These are phyloP conservation scores for Hemistola chrysoprasaria DNA, from an alignment of 2,888 invertebrate genomes.

Conservation along the genomic window DNA sequence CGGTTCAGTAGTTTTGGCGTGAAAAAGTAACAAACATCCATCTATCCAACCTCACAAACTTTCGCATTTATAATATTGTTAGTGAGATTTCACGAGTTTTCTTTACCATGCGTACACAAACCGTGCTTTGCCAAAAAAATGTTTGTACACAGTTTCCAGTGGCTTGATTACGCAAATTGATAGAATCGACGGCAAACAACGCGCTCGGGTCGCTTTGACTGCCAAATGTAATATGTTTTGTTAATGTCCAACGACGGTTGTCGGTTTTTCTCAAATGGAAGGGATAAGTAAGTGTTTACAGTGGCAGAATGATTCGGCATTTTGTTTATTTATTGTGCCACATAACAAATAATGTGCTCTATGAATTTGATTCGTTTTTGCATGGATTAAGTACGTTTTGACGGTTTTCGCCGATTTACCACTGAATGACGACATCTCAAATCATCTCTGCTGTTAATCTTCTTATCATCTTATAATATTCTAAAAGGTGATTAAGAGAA, in stretches of 20 bases:
- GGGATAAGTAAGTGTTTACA: conserved; percentile 43
- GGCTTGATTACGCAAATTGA: conserved; percentile 55
- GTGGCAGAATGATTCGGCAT: conserved; percentile 43
- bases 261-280: conserved; percentile 58
- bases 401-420: too few relatives aligned
- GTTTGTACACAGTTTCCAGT: conserved; percentile 38
- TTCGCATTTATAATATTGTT: too few relatives aligned
- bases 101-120: too few relatives aligned
- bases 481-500: too few relatives aligned
- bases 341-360: conserved; percentile 17
- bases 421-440: too few relatives aligned
- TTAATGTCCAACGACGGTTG: conserved; percentile 70
- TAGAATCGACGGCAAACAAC: conserved; percentile 70
- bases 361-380: conserved; percentile 5
- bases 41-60: too few relatives aligned
- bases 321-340: conserved; percentile 31
- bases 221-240: conserved; percentile 77
- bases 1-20: too few relatives aligned
- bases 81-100: too few relatives aligned
- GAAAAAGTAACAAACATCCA: too few relatives aligned
- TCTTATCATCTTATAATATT: too few relatives aligned
- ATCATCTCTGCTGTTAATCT: too few relatives aligned
- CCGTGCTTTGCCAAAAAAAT: conserved; percentile 34
- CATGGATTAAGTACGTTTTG: too few relatives aligned
- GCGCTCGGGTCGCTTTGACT: conserved; percentile 60